Conservation (phyloP, 2,113 vertebrate species). For the Pipra filicauda region DNA sequence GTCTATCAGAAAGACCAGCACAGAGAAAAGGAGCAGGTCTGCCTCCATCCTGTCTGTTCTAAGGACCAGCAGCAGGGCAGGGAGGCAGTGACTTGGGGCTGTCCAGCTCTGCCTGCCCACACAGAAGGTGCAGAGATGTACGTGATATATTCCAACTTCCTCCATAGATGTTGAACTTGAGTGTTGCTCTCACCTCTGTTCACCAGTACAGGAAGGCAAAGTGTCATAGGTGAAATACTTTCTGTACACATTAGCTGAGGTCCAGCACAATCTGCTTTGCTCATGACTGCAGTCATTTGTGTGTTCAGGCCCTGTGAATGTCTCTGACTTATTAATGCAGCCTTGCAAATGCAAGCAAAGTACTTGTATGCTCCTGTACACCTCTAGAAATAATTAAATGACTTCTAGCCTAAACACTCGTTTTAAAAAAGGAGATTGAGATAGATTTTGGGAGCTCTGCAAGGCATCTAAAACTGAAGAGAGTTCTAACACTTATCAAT, state of each 20-base stretch:
- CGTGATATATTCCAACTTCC: accelerated
- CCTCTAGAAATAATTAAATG: background rate
- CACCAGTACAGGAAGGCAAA: accelerated
- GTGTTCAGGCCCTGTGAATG: background rate
- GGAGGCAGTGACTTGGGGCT: background rate
- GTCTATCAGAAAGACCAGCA: background rate
- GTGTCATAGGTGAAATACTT: background rate
- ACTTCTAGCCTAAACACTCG: background rate
- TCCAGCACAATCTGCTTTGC: background rate
- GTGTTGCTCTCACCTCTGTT: background rate
- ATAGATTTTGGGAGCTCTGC: background rate
- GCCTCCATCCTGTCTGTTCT: background rate
- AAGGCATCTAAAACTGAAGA: background rate
- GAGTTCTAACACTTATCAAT: background rate
- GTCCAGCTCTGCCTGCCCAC: background rate
- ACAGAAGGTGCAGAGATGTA: accelerated
- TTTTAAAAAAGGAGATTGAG: background rate
- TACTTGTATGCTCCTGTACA: background rate
- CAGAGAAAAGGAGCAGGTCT: accelerated
- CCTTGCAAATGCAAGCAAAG: background rate
- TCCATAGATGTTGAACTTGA: background rate
- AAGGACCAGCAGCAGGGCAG: background rate
- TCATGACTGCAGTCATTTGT: background rate
- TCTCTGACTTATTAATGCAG: background rate
- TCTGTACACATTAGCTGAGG: background rate